phyloP scores from a whole-genome alignment of 2,888 invertebrate genomes.

The Alcis repandata region DNA sequence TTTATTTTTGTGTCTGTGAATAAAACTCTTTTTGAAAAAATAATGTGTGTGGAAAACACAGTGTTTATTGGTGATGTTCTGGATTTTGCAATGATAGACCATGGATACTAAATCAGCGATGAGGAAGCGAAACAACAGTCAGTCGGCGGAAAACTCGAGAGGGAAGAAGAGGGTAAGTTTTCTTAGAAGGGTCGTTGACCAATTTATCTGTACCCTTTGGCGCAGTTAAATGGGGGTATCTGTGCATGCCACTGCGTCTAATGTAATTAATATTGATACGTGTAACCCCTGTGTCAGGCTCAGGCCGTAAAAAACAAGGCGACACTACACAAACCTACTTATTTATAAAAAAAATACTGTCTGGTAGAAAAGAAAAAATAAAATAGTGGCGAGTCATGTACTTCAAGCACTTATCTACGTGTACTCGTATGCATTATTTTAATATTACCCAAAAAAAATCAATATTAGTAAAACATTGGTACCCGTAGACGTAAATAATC shows the following conservation, averaged over 20 bases:
- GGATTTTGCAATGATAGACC: conserved; percentile 39
- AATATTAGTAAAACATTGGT: too few relatives aligned
- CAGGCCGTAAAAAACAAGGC: conserved; percentile 18
- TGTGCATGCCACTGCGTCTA: conserved; percentile 25
- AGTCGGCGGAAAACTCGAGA: conserved; percentile 69
- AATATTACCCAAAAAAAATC: too few relatives aligned
- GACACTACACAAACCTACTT: background rate
- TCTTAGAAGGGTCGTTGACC: conserved; percentile 34
- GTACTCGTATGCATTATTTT: too few relatives aligned
- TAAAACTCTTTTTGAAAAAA: conserved; percentile 46
- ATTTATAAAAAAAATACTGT: background rate
- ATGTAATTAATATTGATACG: conserved; percentile 35
- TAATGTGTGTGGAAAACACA: conserved; percentile 35
- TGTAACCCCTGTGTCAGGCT: conserved; percentile 28
- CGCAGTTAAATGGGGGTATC: conserved; percentile 30
- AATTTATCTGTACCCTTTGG: conserved; percentile 36
- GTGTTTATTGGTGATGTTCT: conserved; percentile 40
- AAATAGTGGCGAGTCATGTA: background rate
- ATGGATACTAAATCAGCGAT: conserved; percentile 55
- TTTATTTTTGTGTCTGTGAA: conserved; percentile 44
- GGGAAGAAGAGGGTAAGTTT: conserved; percentile 77
- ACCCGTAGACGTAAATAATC: too few relatives aligned
- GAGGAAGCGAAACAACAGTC: conserved; percentile 65
- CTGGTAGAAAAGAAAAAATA: background rate
- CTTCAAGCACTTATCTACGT: too few relatives aligned